Percentiles rank a stretch among this genome's conserved stretches.
These are phyloP conservation scores for Neolamprologus sp. DNA, from an alignment of 2,113 vertebrate genomes.

Conservation along the genomic window DNA sequence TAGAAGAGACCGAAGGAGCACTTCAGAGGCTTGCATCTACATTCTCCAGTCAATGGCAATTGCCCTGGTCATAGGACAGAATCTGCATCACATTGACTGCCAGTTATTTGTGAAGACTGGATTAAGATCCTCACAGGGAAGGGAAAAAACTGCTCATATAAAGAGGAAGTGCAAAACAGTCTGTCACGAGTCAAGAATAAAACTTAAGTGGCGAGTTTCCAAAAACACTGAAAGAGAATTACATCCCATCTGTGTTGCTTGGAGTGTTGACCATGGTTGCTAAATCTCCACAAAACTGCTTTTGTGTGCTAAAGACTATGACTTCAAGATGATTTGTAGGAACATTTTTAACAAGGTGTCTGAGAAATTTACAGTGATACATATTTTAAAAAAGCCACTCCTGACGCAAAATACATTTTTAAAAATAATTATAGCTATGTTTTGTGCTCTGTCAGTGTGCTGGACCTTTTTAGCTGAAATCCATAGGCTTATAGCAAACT, in stretches of 20 bases:
- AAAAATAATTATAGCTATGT: background rate
- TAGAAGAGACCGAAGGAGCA: background rate
- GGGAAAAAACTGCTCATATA: background rate
- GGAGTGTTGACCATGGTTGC: conserved; percentile 16
- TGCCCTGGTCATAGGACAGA: background rate
- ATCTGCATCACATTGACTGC: background rate
- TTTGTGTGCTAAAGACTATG: background rate
- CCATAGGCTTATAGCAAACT: background rate
- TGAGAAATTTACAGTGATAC: background rate
- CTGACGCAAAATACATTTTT: background rate
- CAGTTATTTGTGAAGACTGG: background rate
- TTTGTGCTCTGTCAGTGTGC: background rate
- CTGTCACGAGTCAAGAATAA: background rate
- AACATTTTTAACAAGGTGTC: background rate
- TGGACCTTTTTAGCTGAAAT: background rate
- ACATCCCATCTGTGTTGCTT: conserved; percentile 1
- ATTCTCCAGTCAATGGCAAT: background rate
- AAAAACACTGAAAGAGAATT: conserved; percentile 22
- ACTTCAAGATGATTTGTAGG: conserved; percentile 11
- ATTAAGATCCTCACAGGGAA: background rate
- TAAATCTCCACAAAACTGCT: background rate
- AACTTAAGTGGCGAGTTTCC: background rate
- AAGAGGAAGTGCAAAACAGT: conserved; percentile 11
- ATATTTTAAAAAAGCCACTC: background rate
- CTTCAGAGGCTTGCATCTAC: background rate